phyloP scores from a whole-genome alignment of 1,140 invertebrate species.

The Copidosoma floridanum region DNA sequence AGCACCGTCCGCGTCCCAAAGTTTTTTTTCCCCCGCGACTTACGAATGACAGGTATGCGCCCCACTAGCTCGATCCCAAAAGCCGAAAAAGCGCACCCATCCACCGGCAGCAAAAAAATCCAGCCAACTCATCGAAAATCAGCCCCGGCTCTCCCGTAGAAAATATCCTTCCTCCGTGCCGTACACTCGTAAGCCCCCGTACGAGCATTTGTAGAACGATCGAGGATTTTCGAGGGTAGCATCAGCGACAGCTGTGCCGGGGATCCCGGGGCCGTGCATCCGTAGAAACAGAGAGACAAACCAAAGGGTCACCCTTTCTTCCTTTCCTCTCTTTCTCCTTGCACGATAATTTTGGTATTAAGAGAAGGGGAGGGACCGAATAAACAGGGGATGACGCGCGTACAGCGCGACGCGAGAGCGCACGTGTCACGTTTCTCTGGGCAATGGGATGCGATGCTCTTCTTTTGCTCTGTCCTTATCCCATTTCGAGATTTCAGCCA shows the following conservation, averaged over 20 bases:
- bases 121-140: too few species aligned
- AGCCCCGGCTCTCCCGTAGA: too few species aligned
- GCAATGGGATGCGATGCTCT: not conserved
- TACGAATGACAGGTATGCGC: too few species aligned
- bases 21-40: too few species aligned
- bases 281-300: conserved; percentile 35
- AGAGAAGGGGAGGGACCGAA: conserved; percentile 4
- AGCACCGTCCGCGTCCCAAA: too few species aligned
- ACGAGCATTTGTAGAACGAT: too few species aligned
- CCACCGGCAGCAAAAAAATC: too few species aligned
- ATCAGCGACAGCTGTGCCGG: conserved; percentile 33
- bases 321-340: too few species aligned
- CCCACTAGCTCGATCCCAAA: too few species aligned
- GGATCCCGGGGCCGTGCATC: conserved; percentile 20
- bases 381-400: not conserved
- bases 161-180: too few species aligned
- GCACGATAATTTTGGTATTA: conserved; percentile 22
- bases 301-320: conserved; percentile 28
- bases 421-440: conserved; percentile 11
- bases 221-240: conserved; percentile 28
- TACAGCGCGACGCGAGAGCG: not conserved
- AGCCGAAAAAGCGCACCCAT: too few species aligned
- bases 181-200: too few species aligned
- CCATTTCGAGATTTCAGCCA: conserved; percentile 15
- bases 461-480: not conserved